Evolutionary conservation across 2,888 invertebrate species (phyloP).

Genomic region (Didymodactylos carnosus): DNA sequence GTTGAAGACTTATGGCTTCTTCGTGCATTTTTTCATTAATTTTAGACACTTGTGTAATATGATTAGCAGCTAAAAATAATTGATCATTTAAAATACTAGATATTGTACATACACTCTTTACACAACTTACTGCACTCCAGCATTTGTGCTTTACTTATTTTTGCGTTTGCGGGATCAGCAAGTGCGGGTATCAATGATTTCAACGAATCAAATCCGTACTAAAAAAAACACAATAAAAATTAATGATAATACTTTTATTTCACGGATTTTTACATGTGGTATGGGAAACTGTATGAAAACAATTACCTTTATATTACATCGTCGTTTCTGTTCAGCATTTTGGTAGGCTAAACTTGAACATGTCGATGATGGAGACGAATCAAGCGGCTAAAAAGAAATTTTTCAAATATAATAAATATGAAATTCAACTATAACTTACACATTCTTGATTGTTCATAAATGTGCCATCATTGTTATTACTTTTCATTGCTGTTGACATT

Average conservation of each 20-base stretch:
- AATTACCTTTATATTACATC: neutral
- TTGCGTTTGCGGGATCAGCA: conserved; percentile 60
- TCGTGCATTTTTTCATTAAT: conserved; percentile 68
- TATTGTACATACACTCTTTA: neutral
- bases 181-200: conserved; percentile 76
- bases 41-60: conserved; percentile 63
- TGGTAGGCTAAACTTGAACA: neutral
- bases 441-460: too few species aligned
- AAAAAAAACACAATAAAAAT: neutral
- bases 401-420: too few species aligned
- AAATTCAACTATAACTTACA: too few species aligned
- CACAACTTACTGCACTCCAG: conserved; percentile 31
- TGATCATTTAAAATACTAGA: neutral
- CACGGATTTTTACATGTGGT: too few species aligned
- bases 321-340: neutral
- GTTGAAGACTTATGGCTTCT: conserved; percentile 64
- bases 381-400: neutral
- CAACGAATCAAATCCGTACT: conserved; percentile 74
- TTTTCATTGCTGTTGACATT: too few species aligned
- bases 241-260: neutral
- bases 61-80: conserved; percentile 47
- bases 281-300: neutral
- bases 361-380: neutral
- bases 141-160: conserved; percentile 72
- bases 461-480: too few species aligned